Percentiles rank a stretch among this genome's conserved stretches.
Conservation (phyloP, 1,140 invertebrate genomes). For the Diploscapter pachys region DNA sequence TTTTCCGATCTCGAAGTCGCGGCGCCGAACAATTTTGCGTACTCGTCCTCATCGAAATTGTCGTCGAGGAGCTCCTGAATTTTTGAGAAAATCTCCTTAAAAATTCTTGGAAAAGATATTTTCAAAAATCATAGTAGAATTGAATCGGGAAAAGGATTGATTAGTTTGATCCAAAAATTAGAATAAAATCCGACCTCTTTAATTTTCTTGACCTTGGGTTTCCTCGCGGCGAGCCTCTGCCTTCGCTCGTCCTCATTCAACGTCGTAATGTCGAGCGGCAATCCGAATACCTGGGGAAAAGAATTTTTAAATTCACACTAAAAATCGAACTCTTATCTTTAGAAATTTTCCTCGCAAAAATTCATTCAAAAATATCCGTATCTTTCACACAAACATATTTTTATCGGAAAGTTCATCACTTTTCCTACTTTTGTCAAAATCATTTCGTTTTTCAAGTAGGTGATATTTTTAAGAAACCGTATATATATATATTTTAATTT, state of each 20-base stretch:
- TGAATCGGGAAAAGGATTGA: background rate
- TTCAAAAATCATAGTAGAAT: background rate
- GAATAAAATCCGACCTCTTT: constrained; percentile 26
- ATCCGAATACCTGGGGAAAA: constrained; percentile 33
- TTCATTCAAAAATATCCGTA: background rate
- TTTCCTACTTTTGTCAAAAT: background rate
- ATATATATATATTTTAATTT: background rate
- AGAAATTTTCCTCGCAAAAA: too few species aligned
- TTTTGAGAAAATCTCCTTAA: background rate
- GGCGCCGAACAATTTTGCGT: constrained; percentile 37
- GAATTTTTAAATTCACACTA: background rate
- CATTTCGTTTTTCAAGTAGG: background rate
- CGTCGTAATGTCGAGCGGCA: constrained; percentile 47
- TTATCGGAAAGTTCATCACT: background rate
- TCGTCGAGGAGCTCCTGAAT: constrained; percentile 47
- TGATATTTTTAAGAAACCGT: background rate
- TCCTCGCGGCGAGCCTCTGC: constrained; percentile 47
- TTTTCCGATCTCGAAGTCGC: background rate
- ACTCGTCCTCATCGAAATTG: constrained; percentile 43
- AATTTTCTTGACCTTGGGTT: constrained; percentile 42
- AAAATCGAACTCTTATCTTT: too few species aligned
- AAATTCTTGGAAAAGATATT: background rate
- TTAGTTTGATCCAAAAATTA: background rate
- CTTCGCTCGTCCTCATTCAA: constrained; percentile 47
- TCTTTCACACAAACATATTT: background rate